Evolutionary conservation across 2,113 vertebrate genomes (phyloP).

Genomic region (Platichthys stellatus): DNA sequence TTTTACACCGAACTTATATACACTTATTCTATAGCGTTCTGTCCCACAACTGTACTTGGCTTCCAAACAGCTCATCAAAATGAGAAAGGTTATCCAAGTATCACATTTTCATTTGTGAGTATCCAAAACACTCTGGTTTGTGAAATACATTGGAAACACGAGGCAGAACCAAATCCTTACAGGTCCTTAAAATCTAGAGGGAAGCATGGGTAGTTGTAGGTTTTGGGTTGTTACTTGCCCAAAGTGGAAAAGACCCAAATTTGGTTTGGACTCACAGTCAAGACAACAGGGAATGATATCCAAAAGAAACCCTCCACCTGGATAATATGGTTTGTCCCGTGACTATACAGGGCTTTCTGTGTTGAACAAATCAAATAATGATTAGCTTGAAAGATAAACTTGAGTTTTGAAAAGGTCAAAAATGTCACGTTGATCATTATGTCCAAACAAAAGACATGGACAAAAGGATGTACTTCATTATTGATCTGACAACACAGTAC

Average conservation of each 20-base stretch:
- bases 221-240: not conserved
- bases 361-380: too few relatives aligned
- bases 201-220: not conserved
- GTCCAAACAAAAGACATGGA: slow-evolving; percentile 16
- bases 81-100: not conserved
- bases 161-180: not conserved
- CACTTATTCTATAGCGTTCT: not conserved
- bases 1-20: not conserved
- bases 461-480: slow-evolving; percentile 16
- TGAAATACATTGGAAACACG: slow-evolving; percentile 4
- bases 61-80: slow-evolving; percentile 3
- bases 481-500: slow-evolving; percentile 40
- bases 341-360: too few relatives aligned
- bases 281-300: not conserved
- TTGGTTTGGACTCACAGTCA: not conserved
- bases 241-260: not conserved
- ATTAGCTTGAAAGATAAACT: not conserved
- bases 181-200: not conserved
- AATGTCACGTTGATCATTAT: not conserved
- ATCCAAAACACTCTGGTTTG: slow-evolving; percentile 2
- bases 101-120: not conserved
- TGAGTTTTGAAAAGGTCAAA: not conserved
- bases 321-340: not conserved
- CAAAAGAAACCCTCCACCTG: slow-evolving; percentile 10
- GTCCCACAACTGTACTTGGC: not conserved